Evolutionary conservation across 2,113 vertebrate species (phyloP), one percentile per base, ranked within the genome.

Genomic region (Trematomus loennbergii): DNA sequence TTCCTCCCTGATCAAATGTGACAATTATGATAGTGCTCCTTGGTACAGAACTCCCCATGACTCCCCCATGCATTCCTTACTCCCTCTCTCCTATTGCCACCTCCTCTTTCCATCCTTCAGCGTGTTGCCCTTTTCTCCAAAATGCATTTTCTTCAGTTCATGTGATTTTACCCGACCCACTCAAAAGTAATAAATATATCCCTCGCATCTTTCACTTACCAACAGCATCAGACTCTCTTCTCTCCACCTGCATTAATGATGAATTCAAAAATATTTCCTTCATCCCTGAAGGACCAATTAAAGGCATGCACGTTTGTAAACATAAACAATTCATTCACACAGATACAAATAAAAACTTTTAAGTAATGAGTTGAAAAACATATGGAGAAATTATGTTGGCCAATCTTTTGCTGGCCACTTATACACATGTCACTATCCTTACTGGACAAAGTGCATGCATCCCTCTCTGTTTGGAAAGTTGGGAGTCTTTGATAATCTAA

Each of bases 1-100:
- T 81, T 85, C 81, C 81, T 92, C 85, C 72, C 84, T 93, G 89
- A 94, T 94, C 91, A 94, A 93, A 94, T 90, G 90, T 89, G 91
- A 94, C 92, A 93, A 93, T 95, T 89, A 94, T 92, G 91, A 92
- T 92, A 75, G 85, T 85, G 88, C 86, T 89, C 60, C 83, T 74
- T 81, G 79, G 83, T 86, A 85, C 84, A 85, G 83, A 88, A 88
- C 88, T 88, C 81, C 68, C 75, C 72, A 82, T 73, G 83, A 72
- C 86, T 86, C 48, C 45, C 66, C 75, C 73, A 64, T 69, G 57
- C 74, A 63, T 67, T 70, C 65, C 60, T 75, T 62, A 62, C 72
- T 68, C 60, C 60, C 57, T 75, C 65, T 82, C 59, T 71, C 62
- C 52, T 46, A 53, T 82, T 86, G 79, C 84, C 62, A 75, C 73